Base-by-base conservation (phyloP, 2,113 vertebrate species). In the Barnardius zonarius region DNA sequence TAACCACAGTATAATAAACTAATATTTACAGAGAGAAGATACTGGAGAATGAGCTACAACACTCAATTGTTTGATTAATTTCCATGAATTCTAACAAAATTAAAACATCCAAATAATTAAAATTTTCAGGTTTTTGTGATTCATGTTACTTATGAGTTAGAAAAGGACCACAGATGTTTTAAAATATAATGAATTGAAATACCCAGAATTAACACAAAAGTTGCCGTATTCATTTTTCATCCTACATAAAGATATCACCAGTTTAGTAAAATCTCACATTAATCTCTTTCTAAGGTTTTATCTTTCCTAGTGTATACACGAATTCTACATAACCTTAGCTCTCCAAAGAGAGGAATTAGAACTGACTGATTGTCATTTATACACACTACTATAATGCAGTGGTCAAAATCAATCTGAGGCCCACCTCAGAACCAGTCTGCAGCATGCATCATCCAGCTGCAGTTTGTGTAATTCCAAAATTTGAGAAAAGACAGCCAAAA, bases 351-450 rank as follows among this genome's bases (percentile, higher is more conserved):
- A 97, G 94, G 95, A 97, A 96, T 90, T 95, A 94, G 87, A 95
- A 93, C 92, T 97, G 96, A 95, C 95, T 98, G 98, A 98, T 98
- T 98, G 98, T 98, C 98, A 41, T 97, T 96, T 97, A 95, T 97
- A 97, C 95, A 93, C 98, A 98, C 98, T 98, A 98, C 98, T 96
- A 98, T 63, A 98, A 98, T 98, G 98, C 98, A 98, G 98, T 94
- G 96, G 98, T 84, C 87, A 97, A 92, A 97, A 97, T 96, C 87
- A 97, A 97, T 96, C 98, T 97, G 98, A 98, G 98, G 66, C 54
- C 35, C 13, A 81, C 55, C 97, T 98, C 98, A 98, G 98, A 98
- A 97, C 52, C 78, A 79, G 79, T 81, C 92, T 22, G 92, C 96
- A 97, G 97, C 97, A 95, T 24, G 88, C 61, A 93, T 78, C 83